These are phyloP conservation scores for Jacana jacana DNA, from an alignment of 2,113 vertebrate genomes.

Conservation along the genomic window DNA sequence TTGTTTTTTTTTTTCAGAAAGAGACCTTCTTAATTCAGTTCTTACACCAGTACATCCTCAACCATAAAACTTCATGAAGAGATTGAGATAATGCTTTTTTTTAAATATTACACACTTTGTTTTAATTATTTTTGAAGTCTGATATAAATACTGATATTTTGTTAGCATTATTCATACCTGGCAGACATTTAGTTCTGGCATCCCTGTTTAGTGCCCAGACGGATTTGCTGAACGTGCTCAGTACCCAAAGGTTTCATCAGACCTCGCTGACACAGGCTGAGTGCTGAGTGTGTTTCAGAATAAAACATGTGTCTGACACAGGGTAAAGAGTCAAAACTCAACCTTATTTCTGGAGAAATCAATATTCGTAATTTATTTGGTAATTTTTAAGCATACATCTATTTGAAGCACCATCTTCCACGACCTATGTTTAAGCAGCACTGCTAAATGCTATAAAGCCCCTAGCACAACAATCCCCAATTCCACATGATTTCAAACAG, in stretches of 20 bases:
- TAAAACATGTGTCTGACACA: neutral
- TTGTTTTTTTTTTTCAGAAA: neutral
- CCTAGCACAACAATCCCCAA: neutral
- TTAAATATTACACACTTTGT: neutral
- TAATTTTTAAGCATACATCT: neutral
- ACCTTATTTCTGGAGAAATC: neutral
- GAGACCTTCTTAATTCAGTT: neutral
- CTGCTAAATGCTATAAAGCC: neutral
- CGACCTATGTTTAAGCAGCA: neutral
- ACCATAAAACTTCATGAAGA: neutral
- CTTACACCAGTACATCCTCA: neutral
- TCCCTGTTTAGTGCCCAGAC: rapidly evolving
- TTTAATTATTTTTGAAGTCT: neutral
- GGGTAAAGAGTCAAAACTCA: neutral
- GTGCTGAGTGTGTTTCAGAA: neutral
- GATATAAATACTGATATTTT: neutral
- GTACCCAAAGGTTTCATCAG: neutral
- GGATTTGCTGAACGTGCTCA: neutral
- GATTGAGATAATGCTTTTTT: neutral
- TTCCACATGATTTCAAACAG: neutral
- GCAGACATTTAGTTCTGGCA: neutral
- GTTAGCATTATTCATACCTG: neutral
- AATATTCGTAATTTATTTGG: neutral
- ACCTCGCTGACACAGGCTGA: neutral
- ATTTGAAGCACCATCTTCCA: neutral